Conservation (phyloP, 2,797 vertebrate species). For the Chloroceryle inda region DNA sequence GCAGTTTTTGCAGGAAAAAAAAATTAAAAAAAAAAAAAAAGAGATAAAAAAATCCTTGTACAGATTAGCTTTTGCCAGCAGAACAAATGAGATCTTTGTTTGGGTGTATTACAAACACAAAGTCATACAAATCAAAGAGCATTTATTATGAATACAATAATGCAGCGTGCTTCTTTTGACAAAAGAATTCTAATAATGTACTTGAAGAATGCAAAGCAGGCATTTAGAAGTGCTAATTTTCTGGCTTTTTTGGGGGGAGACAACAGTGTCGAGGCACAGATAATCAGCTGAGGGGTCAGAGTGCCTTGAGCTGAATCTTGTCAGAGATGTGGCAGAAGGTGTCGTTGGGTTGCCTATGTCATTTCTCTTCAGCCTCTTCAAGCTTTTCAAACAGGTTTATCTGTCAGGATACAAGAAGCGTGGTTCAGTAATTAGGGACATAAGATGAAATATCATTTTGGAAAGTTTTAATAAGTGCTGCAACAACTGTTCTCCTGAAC, state of each 20-base stretch:
- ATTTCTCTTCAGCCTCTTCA: conserved; percentile 45
- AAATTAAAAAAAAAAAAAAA: neutral
- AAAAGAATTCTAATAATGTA: conserved; percentile 73
- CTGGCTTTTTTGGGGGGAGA: conserved; percentile 36
- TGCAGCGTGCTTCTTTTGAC: conserved; percentile 51
- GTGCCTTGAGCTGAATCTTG: conserved; percentile 53
- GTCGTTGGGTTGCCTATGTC: conserved; percentile 24
- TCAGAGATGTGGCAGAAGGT: neutral
- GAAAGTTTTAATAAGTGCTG: conserved; percentile 72
- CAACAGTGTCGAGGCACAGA: conserved; percentile 51
- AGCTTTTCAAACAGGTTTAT: conserved; percentile 76
- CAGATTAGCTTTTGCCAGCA: conserved; percentile 67
- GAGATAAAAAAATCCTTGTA: conserved; percentile 42
- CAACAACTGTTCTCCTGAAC: conserved; percentile 68
- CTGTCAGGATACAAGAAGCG: conserved; percentile 54
- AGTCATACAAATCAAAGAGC: conserved; percentile 73
- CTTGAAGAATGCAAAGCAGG: conserved; percentile 75
- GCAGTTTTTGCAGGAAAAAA: conserved; percentile 65
- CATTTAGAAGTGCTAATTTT: conserved; percentile 75
- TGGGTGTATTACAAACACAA: conserved; percentile 68
- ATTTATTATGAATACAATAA: conserved; percentile 77
- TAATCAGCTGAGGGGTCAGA: conserved; percentile 66
- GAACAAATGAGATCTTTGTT: conserved; percentile 77
- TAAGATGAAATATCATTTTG: conserved; percentile 65
- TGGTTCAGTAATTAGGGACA: conserved; percentile 71